A percentile compares a stretch with the other conserved stretches of the same genome.
These are phyloP conservation scores for Caenorhabditis brenneri DNA, from an alignment of 1,140 invertebrate genomes.

Conservation along the genomic window DNA sequence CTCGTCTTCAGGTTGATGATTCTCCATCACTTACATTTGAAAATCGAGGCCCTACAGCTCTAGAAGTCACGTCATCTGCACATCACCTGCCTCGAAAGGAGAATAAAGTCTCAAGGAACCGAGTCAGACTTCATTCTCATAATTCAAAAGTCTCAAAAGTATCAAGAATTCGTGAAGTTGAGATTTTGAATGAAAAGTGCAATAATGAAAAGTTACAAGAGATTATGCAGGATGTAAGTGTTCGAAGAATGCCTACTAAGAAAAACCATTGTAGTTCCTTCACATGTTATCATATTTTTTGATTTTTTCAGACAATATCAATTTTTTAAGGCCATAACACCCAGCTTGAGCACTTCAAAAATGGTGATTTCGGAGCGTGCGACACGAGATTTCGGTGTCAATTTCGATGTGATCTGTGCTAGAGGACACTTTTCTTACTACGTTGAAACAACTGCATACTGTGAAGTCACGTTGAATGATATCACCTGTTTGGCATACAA, in stretches of 20 bases:
- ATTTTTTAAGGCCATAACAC: not conserved
- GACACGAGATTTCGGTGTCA: not conserved
- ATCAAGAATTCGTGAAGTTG: not conserved
- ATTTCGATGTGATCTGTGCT: constrained; percentile 46
- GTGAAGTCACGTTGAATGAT: constrained; percentile 28
- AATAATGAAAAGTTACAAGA: constrained; percentile 54
- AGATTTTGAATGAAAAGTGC: constrained; percentile 49
- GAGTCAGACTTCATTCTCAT: constrained; percentile 21
- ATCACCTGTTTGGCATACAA: constrained; percentile 22
- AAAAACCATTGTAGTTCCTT: too few relatives aligned
- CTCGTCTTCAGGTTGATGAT: not conserved
- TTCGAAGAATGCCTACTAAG: too few relatives aligned
- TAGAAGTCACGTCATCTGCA: constrained; percentile 1
- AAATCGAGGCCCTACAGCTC: not conserved
- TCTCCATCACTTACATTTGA: not conserved
- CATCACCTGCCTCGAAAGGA: not conserved
- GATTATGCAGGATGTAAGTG: constrained; percentile 44
- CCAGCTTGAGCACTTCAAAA: not conserved
- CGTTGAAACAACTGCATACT: not conserved
- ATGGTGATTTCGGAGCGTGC: constrained; percentile 1
- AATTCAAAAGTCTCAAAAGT: constrained; percentile 25
- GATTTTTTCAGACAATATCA: not conserved
- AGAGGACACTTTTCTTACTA: constrained; percentile 42
- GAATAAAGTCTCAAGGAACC: not conserved
- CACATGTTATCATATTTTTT: too few relatives aligned